These are phyloP conservation scores for Nyctibius grandis DNA, from an alignment of 2,797 vertebrate genomes.

Conservation along the genomic window DNA sequence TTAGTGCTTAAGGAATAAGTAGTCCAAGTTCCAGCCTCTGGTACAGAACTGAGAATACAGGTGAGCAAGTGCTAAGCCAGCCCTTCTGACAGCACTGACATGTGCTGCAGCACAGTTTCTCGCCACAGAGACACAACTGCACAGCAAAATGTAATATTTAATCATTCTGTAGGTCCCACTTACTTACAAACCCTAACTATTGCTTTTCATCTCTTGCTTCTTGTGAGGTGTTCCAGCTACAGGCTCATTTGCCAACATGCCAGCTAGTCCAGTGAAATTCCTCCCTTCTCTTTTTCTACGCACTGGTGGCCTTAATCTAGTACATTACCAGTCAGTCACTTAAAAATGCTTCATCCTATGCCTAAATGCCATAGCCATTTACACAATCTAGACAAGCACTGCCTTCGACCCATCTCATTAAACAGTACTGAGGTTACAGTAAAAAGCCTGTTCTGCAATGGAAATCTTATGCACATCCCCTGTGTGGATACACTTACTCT, in stretches of 20 bases:
- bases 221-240: background rate
- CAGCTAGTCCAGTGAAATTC: rapidly evolving
- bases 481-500: rapidly evolving
- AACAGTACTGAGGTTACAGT: rapidly evolving
- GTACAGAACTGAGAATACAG: rapidly evolving
- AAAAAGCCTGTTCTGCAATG: rapidly evolving
- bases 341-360: rapidly evolving
- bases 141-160: no score
- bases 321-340: no score
- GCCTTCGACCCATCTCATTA: no score
- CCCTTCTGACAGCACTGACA: rapidly evolving
- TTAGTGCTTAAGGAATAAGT: no score
- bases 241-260: no score
- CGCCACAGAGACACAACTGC: no score
- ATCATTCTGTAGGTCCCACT: background rate
- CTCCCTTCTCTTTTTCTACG: background rate
- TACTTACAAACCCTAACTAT: no score
- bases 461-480: rapidly evolving
- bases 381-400: rapidly evolving
- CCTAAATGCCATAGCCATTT: rapidly evolving
- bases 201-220: background rate
- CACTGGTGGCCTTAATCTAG: rapidly evolving
- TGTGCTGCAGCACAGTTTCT: rapidly evolving
- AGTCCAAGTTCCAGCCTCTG: rapidly evolving
- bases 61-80: rapidly evolving